Base-by-base conservation (phyloP, 2,888 invertebrate genomes). In the Lasioglossum villosulum region DNA sequence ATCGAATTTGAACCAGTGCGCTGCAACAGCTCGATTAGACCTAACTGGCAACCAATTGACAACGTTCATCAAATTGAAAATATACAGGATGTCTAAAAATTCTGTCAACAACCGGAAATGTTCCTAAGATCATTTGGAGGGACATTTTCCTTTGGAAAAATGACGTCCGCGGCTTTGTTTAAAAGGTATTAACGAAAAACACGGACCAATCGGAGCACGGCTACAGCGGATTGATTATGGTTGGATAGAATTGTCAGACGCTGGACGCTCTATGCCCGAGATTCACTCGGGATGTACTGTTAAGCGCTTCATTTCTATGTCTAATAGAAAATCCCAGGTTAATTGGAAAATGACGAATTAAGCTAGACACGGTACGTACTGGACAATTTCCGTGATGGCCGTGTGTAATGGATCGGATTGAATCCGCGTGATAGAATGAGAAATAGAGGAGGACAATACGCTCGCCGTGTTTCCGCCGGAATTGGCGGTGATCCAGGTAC, bases 401-500 rank as follows among this genome's bases (percentile, higher is more conserved):
- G 59, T 42, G 68, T 34, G 75, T 72, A 86, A 86, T 85, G 86
- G 80, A 86, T 86, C 74, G 82, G 68, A 82, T 79, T 71, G 86
- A 52, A 68, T 82, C 63, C 76, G 86, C 82, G 86, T 56, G 86
- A 70, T 86, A 86, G 82, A 63, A 86, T 86, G 86, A 86, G 82
- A 86, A 86, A 86, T 86, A 78, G 82, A 68, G 70, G 68, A 70
- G 82, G 76, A 86, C 82, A 86, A 78, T 71, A 63, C 68, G 34
- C 82, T 82, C 63, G 86, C 59, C 86, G 86, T 27, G 63, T 63
- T 16, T 63, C 63, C 63, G 63, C 30, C 34, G 10, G 78, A 79
- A 82, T 79, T 87, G 87, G 87, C 87, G 59, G 59, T 80, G 83
- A 63, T 87, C 87, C 87, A 87, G 80, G 78, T 83, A 75, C 86